Evolutionary conservation across 2,113 vertebrate genomes (phyloP).

Genomic region (Sprattus sprattus): DNA sequence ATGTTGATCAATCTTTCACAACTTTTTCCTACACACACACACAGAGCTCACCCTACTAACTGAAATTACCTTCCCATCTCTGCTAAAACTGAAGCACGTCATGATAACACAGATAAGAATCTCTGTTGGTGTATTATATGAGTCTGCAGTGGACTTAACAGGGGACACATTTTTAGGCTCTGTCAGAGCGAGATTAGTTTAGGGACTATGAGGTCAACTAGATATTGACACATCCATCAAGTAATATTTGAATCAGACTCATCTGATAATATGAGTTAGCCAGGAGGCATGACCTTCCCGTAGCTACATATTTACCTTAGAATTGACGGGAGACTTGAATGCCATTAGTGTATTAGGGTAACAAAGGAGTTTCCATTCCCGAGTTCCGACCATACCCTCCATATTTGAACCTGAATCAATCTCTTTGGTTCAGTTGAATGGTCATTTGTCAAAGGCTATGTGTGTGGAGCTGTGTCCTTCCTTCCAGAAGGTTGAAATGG

Average conservation of each 20-base stretch:
- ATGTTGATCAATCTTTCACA: too few species aligned
- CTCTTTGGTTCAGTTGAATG: too few species aligned
- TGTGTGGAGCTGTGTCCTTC: too few species aligned
- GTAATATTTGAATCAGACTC: constrained; percentile 11
- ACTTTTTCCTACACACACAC: too few species aligned
- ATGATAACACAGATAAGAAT: constrained; percentile 21
- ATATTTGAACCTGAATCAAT: too few species aligned
- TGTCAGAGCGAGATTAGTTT: constrained; percentile 37
- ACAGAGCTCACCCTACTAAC: background rate
- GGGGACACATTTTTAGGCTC: background rate
- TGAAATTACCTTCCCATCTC: constrained; percentile 18
- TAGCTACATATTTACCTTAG: constrained; percentile 3
- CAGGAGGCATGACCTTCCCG: background rate
- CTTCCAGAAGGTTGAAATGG: too few species aligned
- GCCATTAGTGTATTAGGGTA: too few species aligned
- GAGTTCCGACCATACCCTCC: too few species aligned
- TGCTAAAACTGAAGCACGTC: background rate
- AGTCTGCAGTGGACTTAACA: constrained; percentile 3
- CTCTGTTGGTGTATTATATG: constrained; percentile 18
- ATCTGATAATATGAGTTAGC: background rate
- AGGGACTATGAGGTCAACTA: constrained; percentile 43
- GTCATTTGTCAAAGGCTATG: too few species aligned
- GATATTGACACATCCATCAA: constrained; percentile 46
- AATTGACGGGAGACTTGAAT: too few species aligned
- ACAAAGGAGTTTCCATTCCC: too few species aligned